Evolutionary conservation across 2,888 invertebrate genomes (phyloP), one percentile per base, ranked within the genome.

Genomic region (Sarcophaga caerulescens): DNA sequence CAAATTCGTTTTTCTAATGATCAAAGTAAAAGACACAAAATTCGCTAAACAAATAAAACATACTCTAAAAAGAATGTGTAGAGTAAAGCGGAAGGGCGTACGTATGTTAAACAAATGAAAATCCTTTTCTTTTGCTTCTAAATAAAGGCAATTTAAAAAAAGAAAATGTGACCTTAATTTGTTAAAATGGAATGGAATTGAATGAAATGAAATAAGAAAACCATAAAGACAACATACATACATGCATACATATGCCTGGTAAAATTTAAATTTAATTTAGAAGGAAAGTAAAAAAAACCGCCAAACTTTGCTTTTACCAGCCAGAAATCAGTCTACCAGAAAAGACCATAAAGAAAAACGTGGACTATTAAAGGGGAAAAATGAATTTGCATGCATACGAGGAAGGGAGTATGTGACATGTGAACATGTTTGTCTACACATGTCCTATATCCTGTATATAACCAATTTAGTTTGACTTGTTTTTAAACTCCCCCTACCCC

Each of bases 111-210:
- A 47, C 14, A 71, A 73, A 84, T 69, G 35, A 57, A 87, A 88
- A 88, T 84, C 78, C 87, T 80, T 35, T 35, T 84, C 79, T 83
- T 73, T 87, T 85, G 78, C 63, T 35, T 71, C 62, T 35, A 60
- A 81, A 87, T 52, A 52, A n/a, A 21, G 10, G 19, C 65, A 52
- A 52, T 52, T 52, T 17, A 69, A 65, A 59, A 76, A 25, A 76
- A 62, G 71, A 85, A 84, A 79, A 88, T 91, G 91, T 91, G 91
- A 91, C 92, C 91, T 92, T 91, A 91, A 92, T 91, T 91, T 92
- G 91, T 85, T 88, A 90, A 92, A 90, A 90, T 90, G 90, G 35
- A 35, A 35, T 35, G 8, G 35, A 91, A 91, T 89, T 89, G 70
- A 87, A 89, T 87, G 85, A 75, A 79, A 91, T 89, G 89, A 90